phyloP scores from a whole-genome alignment of 2,113 vertebrate genomes.

The Pseudorhombus dupliciocellatus region DNA sequence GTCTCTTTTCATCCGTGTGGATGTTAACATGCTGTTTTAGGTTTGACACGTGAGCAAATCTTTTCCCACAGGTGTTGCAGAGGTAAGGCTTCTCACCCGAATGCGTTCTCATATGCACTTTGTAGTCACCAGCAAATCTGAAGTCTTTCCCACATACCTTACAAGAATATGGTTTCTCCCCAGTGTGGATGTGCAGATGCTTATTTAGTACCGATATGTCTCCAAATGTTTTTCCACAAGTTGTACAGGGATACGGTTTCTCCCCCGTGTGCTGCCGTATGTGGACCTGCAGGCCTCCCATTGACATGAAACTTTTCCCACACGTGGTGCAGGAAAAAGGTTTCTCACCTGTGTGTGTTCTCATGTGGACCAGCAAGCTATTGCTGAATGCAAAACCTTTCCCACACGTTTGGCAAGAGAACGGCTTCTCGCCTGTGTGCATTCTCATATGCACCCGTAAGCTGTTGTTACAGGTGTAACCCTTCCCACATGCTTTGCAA shows the following conservation, averaged over 20 bases:
- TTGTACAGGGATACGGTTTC: neutral
- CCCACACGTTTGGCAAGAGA: neutral
- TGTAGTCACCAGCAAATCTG: no score
- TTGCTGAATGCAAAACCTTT: neutral
- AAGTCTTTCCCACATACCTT: neutral
- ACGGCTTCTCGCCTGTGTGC: neutral
- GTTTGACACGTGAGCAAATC: no score
- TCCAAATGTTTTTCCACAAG: neutral
- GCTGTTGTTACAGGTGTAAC: neutral
- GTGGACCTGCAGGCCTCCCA: neutral
- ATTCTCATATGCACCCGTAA: neutral
- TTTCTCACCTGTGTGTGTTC: neutral
- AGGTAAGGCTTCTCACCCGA: no score
- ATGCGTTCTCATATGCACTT: no score
- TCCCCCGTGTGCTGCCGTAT: neutral
- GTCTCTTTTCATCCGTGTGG: no score
- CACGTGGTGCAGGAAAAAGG: neutral
- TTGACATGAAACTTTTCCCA: neutral
- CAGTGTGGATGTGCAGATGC: neutral
- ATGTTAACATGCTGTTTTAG: no score
- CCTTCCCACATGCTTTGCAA: neutral
- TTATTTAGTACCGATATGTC: no score
- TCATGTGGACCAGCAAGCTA: neutral
- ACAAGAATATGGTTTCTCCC: neutral
- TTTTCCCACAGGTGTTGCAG: no score